These are phyloP conservation scores for Drosophila grimshawi DNA, from an alignment of 1,140 invertebrate genomes.

Conservation along the genomic window DNA sequence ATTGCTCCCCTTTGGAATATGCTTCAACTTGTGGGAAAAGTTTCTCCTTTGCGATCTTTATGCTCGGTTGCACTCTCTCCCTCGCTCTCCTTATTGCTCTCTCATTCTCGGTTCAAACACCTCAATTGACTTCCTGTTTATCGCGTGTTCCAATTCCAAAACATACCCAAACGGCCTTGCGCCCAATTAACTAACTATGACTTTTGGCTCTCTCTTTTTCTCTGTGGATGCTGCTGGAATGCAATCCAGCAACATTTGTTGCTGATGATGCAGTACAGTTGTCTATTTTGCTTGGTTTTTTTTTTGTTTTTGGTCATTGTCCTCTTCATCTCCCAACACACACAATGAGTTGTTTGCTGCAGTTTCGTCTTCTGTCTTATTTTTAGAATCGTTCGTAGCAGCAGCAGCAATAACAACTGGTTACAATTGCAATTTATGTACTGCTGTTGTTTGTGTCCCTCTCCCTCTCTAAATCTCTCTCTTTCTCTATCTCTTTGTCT, in stretches of 20 bases:
- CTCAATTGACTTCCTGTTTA: slow-evolving; percentile 47
- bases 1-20: slow-evolving; percentile 5
- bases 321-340: slow-evolving; percentile 22
- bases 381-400: slow-evolving; percentile 54
- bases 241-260: slow-evolving; percentile 39
- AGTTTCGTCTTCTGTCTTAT: slow-evolving; percentile 40
- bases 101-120: slow-evolving; percentile 43
- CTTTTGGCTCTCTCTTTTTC: slow-evolving; percentile 25
- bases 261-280: slow-evolving; percentile 53
- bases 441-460: slow-evolving; percentile 23
- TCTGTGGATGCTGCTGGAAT: slow-evolving; percentile 38
- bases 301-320: slow-evolving; percentile 63
- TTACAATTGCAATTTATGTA: slow-evolving; percentile 52
- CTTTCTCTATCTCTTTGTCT: slow-evolving; percentile 18
- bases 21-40: slow-evolving; percentile 2
- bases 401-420: slow-evolving; percentile 37
- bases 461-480: slow-evolving; percentile 1
- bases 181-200: slow-evolving; percentile 46
- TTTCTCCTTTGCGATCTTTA: slow-evolving; percentile 1
- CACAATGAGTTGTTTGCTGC: slow-evolving; percentile 27
- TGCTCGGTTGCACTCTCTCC: slow-evolving; percentile 13
- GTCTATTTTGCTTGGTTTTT: slow-evolving; percentile 36
- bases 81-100: background rate
- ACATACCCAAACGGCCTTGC: slow-evolving; percentile 62
- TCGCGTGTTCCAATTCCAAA: slow-evolving; percentile 50